Evolutionary conservation across 2,888 invertebrate genomes (phyloP).

Genomic region (Schizotus pectinicornis): DNA sequence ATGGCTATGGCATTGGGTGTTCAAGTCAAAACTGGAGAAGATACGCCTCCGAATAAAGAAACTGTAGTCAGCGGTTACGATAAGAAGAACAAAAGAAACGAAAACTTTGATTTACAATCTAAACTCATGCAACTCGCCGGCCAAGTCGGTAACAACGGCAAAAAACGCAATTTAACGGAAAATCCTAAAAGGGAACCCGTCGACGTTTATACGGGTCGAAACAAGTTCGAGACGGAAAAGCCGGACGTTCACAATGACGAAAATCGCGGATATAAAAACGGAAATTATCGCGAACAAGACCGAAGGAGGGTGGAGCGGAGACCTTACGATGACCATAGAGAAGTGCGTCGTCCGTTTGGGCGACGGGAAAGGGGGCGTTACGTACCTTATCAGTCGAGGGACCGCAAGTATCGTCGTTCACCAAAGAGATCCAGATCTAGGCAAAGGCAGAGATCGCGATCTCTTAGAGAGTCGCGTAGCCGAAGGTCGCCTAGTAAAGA

Average conservation of each 20-base stretch:
- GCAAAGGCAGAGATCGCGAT: conserved; percentile 31
- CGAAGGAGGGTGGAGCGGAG: conserved; percentile 35
- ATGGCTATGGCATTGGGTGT: conserved; percentile 65
- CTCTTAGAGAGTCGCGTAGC: conserved; percentile 26
- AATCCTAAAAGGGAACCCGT: conserved; percentile 30
- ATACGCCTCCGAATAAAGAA: conserved; percentile 50
- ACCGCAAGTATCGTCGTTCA: conserved; percentile 29
- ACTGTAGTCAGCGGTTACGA: conserved; percentile 51
- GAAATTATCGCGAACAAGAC: conserved; percentile 40
- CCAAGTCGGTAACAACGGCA: conserved; percentile 28
- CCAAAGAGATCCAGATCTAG: conserved; percentile 46
- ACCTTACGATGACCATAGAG: conserved; percentile 27
- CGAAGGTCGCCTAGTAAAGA: conserved; percentile 48
- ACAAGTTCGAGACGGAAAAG: conserved; percentile 54
- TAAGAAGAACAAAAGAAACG: conserved; percentile 43
- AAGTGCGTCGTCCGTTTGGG: conserved; percentile 17
- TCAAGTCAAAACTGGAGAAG: conserved; percentile 56
- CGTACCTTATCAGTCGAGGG: conserved; percentile 22
- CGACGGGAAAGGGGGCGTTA: conserved; percentile 30
- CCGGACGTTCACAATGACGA: conserved; percentile 33
- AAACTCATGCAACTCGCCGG: conserved; percentile 41
- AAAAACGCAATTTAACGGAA: conserved; percentile 33
- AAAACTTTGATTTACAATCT: conserved; percentile 27
- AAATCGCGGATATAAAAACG: conserved; percentile 31
- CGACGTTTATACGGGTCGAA: conserved; percentile 51